Evolutionary conservation across 2,113 vertebrate genomes (phyloP), one percentile per base, ranked within the genome.

Genomic region (Labrus mixtus): DNA sequence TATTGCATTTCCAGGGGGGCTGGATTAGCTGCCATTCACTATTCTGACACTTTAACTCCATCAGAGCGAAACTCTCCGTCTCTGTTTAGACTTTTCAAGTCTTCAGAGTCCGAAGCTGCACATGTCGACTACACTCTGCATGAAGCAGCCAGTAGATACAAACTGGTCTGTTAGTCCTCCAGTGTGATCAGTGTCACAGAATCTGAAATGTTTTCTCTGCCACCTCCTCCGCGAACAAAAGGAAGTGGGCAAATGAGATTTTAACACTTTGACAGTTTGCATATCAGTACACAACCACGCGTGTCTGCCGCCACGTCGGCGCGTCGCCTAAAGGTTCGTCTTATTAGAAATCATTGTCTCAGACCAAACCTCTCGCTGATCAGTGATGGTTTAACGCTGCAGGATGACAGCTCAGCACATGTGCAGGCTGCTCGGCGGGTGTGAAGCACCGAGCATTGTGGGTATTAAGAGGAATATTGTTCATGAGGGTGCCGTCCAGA

Each of bases 321-420:
- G 0, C 56, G 1, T 15, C 48, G 17, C 56, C 39, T 46, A 67
- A 46, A 19, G 39, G 48, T 62, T 62, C 53, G 62, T 57, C 55
- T 77, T n/a, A 68, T 82, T 77, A 72, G 73, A 67, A 74, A 59
- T 23, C 61, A 20, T 60, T n/a, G 1, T 17, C 61, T 43, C 39
- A n/a, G 46, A 50, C 43, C 19, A 17, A 53, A 17, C 46, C 46
- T 17, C 46, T 48, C 46, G 4, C 65, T 1, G 54, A 19, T 66
- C 54, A 39, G 20, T 11, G 23, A 46, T 16, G 39, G 67, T n/a
- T 59, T 39, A 22, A 33, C 41, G 55, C 62, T 36, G 59, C 33
- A 3, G 59, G 66, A 10, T 25, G 71, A 60, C 72, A n/a, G 60
- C 72, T 70, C 72, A 16, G 53, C 71, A 61, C 72, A 25, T 4